Base-by-base conservation (phyloP, 2,113 vertebrate species). In the Protobothrops flavoviridis region DNA sequence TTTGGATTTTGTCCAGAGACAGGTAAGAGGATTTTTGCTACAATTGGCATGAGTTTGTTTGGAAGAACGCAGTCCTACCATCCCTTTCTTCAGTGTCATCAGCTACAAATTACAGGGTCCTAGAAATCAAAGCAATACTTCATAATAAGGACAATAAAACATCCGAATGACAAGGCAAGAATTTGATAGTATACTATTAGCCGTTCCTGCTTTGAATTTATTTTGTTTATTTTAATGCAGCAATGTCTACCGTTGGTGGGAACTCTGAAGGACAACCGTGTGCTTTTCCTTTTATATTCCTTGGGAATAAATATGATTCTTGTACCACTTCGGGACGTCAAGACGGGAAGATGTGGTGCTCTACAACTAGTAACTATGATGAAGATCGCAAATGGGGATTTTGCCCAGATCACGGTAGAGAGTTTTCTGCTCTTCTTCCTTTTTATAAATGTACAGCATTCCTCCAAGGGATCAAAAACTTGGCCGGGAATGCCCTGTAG, bases 381-480 rank as follows among this genome's bases (percentile, higher is more conserved):
- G 99, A 99, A 0, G 99, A 99, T 96, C 98, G 99, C 94, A 99
- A 99, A 95, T 99, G 99, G 99, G 99, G 99, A 92, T 99, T 99
- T 91, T 99, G 99, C 95, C 99, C 99, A 0, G 99, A 99, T 39
- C 98, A 99, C 98, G 99, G 99, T 99, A 97, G 8, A 0, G 0
- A 0, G 1, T 3, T 21, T 0, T 15, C 21, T 4, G 1, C 74
- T 81, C 33, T 81, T 39, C 33, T 15, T 20, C 17, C 33, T 81
- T 7, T 33, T 81, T 81, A 17, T 81, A 81, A 81, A 81, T 81
- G 17, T 81, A 21, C 33, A 9, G 17, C 17, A 81, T 39, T n/a
- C 20, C 56, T 39, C n/a, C 69, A 20, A 74, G 6, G 6, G 17
- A 74, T 74, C 69, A 39, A 33, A 39, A 74, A 17, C 3, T 20